Conservation (phyloP, 2,113 vertebrate species). For the Mustela nigripes region DNA sequence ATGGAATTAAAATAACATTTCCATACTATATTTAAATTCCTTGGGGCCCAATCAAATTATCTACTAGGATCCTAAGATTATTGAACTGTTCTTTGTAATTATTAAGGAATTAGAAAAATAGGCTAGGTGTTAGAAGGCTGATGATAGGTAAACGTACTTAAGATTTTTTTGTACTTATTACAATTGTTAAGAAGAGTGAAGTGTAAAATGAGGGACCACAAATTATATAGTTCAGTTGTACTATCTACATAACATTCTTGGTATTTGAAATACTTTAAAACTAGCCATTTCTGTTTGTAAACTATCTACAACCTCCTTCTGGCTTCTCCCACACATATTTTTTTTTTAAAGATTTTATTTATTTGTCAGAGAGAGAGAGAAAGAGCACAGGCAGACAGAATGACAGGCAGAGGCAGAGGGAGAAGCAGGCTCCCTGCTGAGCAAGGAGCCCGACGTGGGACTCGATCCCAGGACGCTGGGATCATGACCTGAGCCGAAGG, state of each 20-base stretch:
- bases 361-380: too few species aligned
- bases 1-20: not conserved
- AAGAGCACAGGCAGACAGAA: too few species aligned
- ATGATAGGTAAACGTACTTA: not conserved
- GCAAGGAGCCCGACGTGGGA: too few species aligned
- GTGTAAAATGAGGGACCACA: not conserved
- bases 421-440: too few species aligned
- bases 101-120: not conserved
- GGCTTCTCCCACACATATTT: not conserved
- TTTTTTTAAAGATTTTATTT: too few species aligned
- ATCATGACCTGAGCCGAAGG: too few species aligned
- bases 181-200: not conserved
- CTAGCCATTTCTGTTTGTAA: not conserved
- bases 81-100: not conserved
- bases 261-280: not conserved
- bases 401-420: too few species aligned
- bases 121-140: not conserved
- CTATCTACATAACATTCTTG: not conserved
- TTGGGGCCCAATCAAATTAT: not conserved
- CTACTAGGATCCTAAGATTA: not conserved
- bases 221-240: not conserved
- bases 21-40: not conserved
- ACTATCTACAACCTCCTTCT: not conserved
- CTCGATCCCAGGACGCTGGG: too few species aligned
- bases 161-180: not conserved